phyloP scores from a whole-genome alignment of 2,113 vertebrate genomes.

The Cryptomyrus ogoouensis region DNA sequence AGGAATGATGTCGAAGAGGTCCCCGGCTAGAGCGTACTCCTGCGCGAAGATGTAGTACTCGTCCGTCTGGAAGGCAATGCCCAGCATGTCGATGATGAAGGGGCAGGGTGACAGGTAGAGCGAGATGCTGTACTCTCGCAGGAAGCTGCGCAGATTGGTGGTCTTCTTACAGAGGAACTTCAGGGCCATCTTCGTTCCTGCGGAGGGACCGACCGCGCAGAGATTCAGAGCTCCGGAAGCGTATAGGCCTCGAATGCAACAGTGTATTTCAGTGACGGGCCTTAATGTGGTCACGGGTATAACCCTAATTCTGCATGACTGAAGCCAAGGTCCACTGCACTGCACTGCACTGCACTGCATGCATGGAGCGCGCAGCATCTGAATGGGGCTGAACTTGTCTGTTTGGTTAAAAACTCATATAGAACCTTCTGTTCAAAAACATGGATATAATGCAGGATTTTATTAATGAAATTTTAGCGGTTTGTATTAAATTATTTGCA shows the following conservation, averaged over 20 bases:
- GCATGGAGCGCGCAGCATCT: neutral
- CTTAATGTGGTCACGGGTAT: neutral
- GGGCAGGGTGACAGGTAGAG: constrained; percentile 69
- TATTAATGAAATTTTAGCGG: neutral
- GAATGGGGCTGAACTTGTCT: neutral
- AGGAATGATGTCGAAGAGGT: constrained; percentile 73
- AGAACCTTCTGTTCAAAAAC: neutral
- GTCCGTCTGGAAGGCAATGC: constrained; percentile 66
- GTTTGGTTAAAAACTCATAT: neutral
- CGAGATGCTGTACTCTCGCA: constrained; percentile 69
- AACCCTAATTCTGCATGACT: neutral
- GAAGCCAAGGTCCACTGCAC: neutral
- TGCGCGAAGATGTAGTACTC: constrained; percentile 71
- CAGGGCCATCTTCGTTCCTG: constrained; percentile 71
- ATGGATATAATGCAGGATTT: neutral
- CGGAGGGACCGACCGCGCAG: neutral
- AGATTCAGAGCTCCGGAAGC: neutral
- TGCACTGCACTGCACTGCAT: neutral
- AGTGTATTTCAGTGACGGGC: neutral
- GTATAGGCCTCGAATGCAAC: neutral
- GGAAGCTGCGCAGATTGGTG: constrained; percentile 70
- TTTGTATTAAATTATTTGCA: neutral
- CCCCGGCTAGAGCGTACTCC: constrained; percentile 68
- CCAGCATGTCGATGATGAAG: constrained; percentile 72
- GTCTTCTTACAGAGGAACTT: constrained; percentile 71